Evolutionary conservation across 2,113 vertebrate species (phyloP), one percentile per base, ranked within the genome.

Genomic region (Ancistrus triradiatus): DNA sequence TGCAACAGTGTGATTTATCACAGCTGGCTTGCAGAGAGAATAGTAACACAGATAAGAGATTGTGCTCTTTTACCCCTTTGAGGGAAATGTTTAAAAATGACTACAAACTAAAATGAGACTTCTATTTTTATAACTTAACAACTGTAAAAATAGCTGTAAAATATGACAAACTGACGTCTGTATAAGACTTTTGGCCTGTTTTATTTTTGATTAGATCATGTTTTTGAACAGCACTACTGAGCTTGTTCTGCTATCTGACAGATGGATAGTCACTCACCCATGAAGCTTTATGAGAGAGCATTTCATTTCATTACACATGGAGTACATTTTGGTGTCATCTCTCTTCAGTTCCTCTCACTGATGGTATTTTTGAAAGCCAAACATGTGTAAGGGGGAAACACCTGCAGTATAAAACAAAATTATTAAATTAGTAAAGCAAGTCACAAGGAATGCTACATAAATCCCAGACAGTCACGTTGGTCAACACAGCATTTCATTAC

Each of bases 81-180:
- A 61, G 73, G 81, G 69, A 63, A 49, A 79, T 83, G 85, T 85
- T 78, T 82, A n/a, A n/a, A n/a, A n/a, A n/a, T n/a, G n/a, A n/a
- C n/a, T n/a, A n/a, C n/a, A n/a, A 38, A 38, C 77, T 58, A 57
- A 76, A 78, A 74, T 85, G 69, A 87, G 86, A 84, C 82, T 78
- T 87, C 79, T 90, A 87, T 90, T 87, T 90, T 86, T 90, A 80
- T 88, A 88, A 83, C 75, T 83, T 61, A 58, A 51, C 14, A 47
- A 17, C 53, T 73, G 28, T 73, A 43, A 60, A 64, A 8, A 37
- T 37, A 37, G 9, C 9, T 3, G 14, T 37, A 37, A 13, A 46
- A 47, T n/a, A 22, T 52, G 50, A 43, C 1, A 24, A 13, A 64
- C 18, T 55, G 33, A 21, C 44, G 33, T 21, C 7, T 13, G 43